Conservation (phyloP, 2,888 invertebrate genomes). For the Teleogryllus oceanicus region DNA sequence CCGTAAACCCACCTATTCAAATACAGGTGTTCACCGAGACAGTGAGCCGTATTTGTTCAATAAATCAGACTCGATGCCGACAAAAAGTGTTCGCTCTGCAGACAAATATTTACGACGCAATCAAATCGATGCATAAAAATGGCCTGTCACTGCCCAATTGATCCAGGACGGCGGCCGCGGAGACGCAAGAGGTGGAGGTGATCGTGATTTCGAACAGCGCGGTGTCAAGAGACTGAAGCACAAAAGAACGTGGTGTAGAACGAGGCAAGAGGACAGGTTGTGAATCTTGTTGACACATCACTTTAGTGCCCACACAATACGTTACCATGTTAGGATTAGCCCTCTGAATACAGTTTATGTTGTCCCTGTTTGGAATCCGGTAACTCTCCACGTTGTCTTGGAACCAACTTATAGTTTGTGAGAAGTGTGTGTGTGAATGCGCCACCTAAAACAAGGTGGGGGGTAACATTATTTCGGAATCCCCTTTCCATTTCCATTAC, state of each 20-base stretch:
- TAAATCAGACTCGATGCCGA: background rate
- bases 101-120: constrained; percentile 18
- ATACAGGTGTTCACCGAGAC: background rate
- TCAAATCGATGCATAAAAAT: constrained; percentile 18
- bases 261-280: background rate
- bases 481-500: too few relatives aligned
- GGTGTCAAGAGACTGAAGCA: background rate
- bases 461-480: too few relatives aligned
- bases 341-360: too few relatives aligned
- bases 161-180: background rate
- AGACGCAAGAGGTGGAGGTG: background rate
- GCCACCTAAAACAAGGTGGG: too few relatives aligned
- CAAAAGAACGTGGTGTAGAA: background rate
- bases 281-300: too few relatives aligned
- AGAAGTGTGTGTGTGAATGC: too few relatives aligned
- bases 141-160: background rate
- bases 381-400: too few relatives aligned
- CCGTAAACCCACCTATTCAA: background rate
- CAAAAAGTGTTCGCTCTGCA: background rate
- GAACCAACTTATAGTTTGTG: too few relatives aligned
- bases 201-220: too few relatives aligned
- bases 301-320: too few relatives aligned
- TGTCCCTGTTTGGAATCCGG: too few relatives aligned
- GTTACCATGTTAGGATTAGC: too few relatives aligned
- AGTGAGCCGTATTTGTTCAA: background rate